Conservation (phyloP, 1,140 invertebrate genomes). For the Platorchestia sp. region DNA sequence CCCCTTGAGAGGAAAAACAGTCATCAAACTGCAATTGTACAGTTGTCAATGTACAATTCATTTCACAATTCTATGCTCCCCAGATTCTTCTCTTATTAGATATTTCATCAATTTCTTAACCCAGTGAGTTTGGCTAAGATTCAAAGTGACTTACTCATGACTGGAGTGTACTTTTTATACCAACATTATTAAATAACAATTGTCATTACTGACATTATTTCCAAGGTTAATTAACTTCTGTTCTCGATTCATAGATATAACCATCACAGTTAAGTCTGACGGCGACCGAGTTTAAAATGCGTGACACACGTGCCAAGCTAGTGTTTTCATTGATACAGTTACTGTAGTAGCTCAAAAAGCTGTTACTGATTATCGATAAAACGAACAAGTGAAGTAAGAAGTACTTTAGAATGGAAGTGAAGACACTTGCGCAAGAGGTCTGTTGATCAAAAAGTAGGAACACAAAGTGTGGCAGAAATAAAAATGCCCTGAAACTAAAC, state of each 20-base stretch:
- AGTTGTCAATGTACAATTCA: neutral
- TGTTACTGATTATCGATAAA: neutral
- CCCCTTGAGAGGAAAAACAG: too few relatives aligned
- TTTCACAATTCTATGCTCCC: neutral
- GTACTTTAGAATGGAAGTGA: neutral
- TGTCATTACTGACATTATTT: neutral
- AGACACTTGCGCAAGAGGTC: neutral
- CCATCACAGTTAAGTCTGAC: neutral
- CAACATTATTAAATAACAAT: neutral
- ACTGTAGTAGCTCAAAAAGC: neutral
- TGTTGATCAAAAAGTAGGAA: neutral
- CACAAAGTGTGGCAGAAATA: too few relatives aligned
- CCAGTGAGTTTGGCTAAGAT: neutral
- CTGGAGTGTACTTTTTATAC: neutral
- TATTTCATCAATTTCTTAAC: neutral
- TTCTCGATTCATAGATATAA: neutral
- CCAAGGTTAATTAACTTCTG: neutral
- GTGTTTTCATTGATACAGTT: neutral
- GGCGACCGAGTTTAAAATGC: neutral
- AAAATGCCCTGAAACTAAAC: too few relatives aligned
- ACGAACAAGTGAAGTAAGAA: neutral
- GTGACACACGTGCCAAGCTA: neutral
- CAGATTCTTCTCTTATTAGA: neutral
- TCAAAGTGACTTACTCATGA: neutral
- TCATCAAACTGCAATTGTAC: neutral